Evolutionary conservation across 2,888 invertebrate genomes (phyloP).

Genomic region (Leptinotarsa peninsularis): DNA sequence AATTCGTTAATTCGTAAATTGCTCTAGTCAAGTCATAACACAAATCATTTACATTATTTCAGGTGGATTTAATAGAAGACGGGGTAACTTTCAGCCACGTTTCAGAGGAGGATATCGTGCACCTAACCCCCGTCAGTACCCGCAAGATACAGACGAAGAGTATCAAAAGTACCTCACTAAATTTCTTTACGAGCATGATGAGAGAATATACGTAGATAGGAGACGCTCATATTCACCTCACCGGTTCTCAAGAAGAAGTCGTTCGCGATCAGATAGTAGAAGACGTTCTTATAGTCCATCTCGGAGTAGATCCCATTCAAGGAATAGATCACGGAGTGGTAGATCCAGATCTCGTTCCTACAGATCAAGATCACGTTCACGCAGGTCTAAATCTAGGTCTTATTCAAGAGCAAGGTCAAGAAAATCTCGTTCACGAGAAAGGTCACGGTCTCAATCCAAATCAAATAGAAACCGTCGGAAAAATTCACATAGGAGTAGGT

Average conservation of each 20-base stretch:
- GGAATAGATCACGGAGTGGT: constrained; percentile 40
- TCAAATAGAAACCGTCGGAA: constrained; percentile 32
- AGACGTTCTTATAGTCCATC: constrained; percentile 27
- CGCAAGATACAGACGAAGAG: constrained; percentile 63
- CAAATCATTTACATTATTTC: constrained; percentile 14
- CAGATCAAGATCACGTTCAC: constrained; percentile 47
- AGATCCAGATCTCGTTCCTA: constrained; percentile 56
- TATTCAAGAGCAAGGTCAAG: constrained; percentile 36
- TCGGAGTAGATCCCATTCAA: constrained; percentile 26
- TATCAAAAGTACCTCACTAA: constrained; percentile 74
- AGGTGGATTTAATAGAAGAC: constrained; percentile 44
- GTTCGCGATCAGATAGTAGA: constrained; percentile 29
- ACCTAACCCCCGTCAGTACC: constrained; percentile 45
- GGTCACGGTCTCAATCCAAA: constrained; percentile 26
- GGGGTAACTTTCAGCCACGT: constrained; percentile 49
- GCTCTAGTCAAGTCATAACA: too few relatives aligned
- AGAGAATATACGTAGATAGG: constrained; percentile 25
- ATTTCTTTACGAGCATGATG: constrained; percentile 67
- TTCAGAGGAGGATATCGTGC: constrained; percentile 60
- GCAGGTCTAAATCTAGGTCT: constrained; percentile 54
- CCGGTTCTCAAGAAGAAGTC: constrained; percentile 28
- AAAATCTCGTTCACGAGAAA: not conserved
- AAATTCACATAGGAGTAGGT: constrained; percentile 47
- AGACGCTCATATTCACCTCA: constrained; percentile 34
- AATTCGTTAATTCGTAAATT: too few relatives aligned